Base-by-base conservation (phyloP, 2,113 vertebrate species). In the Leptosomus discolor region DNA sequence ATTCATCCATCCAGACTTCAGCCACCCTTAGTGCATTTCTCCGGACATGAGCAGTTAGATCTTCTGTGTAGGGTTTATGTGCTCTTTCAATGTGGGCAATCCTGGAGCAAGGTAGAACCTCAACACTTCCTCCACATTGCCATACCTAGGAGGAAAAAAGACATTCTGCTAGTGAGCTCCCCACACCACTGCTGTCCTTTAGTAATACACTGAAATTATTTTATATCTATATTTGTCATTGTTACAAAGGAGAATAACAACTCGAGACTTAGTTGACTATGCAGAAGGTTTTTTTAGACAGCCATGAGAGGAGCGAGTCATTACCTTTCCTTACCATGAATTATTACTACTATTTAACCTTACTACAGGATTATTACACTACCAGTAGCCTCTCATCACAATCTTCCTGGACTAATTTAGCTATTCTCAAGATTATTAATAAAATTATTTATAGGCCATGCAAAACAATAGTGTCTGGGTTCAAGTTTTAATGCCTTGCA, bases 1-100 rank as follows among this genome's bases (percentile, higher is more conserved):
- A 99, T 94, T 99, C 99, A 45, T 99, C 99, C 99, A 99, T 99
- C 99, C 99, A 99, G 70, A 99, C 99, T 88, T 99, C 99, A 2
- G 99, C 99, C 74, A 99, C 99, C 85, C 99, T 97, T 24, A 99
- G 98, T 4, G 99, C 99, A 0, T 99, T 99, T 41, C 99, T 98
- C 32, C 99, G 99, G 69, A 99, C 99, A 3, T 99, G 99, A 20
- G 98, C 98, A 0, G 99, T 99, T 30, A 99, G 98, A 84, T 99
- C 99, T 83, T 99, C 99, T 0, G 99, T 99, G 98, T 99, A 99
- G 1, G 99, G 99, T 92, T 99, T 99, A 74, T 99, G 99, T 8
- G 99, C 99, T 9, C 99, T 98, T 88, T 99, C 99, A 5, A 99
- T 99, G 94, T 99, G 99, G 69, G 99, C 99, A 36, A 99, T 99